phyloP scores from a whole-genome alignment of 2,888 invertebrate genomes.

The Sinotaia quadrata region DNA sequence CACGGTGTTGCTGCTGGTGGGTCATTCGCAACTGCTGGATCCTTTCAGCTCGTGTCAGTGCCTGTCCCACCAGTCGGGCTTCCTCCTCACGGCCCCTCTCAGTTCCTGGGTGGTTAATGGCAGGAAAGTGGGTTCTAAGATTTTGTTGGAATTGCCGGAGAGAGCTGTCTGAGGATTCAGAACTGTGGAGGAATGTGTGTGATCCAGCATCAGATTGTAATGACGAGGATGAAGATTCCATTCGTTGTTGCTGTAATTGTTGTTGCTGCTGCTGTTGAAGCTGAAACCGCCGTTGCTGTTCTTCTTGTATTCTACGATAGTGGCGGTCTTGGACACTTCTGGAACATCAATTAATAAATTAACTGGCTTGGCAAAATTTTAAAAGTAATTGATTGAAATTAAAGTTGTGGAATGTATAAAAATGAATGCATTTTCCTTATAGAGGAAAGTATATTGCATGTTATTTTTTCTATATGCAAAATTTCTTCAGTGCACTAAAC shows the following conservation, averaged over 20 bases:
- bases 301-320: slow-evolving; percentile 68
- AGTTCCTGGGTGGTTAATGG: background rate
- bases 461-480: too few relatives aligned
- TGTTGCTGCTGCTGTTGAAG: slow-evolving; percentile 25
- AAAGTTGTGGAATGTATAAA: too few relatives aligned
- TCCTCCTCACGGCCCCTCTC: slow-evolving; percentile 10
- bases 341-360: too few relatives aligned
- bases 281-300: slow-evolving; percentile 29
- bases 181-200: background rate
- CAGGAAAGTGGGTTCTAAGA: background rate
- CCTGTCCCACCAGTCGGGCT: slow-evolving; percentile 15
- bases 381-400: too few relatives aligned
- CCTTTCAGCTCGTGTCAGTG: slow-evolving; percentile 68
- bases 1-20: slow-evolving; percentile 77
- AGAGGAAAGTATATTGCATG: too few relatives aligned
- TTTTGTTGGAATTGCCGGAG: slow-evolving; percentile 19
- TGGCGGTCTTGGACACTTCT: slow-evolving; percentile 23
- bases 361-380: too few relatives aligned
- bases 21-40: slow-evolving; percentile 75
- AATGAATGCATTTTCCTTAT: too few relatives aligned
- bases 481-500: too few relatives aligned
- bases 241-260: slow-evolving; percentile 23
- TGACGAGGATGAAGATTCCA: slow-evolving; percentile 19
- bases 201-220: slow-evolving; percentile 16
- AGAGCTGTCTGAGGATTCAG: slow-evolving; percentile 21